Evolutionary conservation across 1,140 invertebrate genomes (phyloP).

Genomic region (Schmidtea mediterranea): DNA sequence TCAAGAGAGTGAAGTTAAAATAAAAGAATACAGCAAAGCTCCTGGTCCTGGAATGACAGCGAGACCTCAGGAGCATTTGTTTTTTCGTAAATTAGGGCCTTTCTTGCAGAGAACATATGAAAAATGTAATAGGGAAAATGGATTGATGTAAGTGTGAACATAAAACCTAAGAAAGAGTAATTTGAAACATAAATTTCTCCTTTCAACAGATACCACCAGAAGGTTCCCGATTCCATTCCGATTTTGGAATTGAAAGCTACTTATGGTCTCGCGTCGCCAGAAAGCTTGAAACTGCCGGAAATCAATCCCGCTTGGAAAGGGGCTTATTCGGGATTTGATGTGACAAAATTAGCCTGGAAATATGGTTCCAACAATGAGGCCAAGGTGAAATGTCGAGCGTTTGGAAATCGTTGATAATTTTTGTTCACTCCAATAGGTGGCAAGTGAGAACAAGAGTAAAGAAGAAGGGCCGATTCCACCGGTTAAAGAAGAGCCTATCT

Average conservation of each 20-base stretch:
- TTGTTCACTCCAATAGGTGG: background rate
- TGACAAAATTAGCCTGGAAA: conserved; percentile 13
- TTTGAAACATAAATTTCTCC: background rate
- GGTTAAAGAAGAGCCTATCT: conserved; percentile 37
- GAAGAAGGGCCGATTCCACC: conserved; percentile 33
- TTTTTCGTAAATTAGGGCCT: conserved; percentile 37
- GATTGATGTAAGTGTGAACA: conserved; percentile 35
- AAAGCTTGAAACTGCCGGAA: conserved; percentile 33
- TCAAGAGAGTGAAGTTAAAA: conserved; percentile 30
- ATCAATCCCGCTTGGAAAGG: conserved; percentile 34
- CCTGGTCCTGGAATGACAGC: conserved; percentile 35
- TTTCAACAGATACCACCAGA: conserved; percentile 37
- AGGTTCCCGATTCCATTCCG: conserved; percentile 36
- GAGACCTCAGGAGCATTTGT: conserved; percentile 37
- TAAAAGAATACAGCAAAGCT: conserved; percentile 35
- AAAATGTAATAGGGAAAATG: conserved; percentile 44
- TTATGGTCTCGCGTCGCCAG: conserved; percentile 39
- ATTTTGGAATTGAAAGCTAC: conserved; percentile 37
- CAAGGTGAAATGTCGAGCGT: conserved; percentile 9
- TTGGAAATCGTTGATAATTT: background rate
- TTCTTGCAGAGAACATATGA: conserved; percentile 36
- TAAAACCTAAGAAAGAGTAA: too few relatives aligned
- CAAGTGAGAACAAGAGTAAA: conserved; percentile 21
- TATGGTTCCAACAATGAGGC: conserved; percentile 14
- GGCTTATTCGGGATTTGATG: conserved; percentile 34